A percentile compares a stretch with the other conserved stretches of the same genome.
Conservation (phyloP, 2,888 invertebrate species). For the Mythimna lalbum region DNA sequence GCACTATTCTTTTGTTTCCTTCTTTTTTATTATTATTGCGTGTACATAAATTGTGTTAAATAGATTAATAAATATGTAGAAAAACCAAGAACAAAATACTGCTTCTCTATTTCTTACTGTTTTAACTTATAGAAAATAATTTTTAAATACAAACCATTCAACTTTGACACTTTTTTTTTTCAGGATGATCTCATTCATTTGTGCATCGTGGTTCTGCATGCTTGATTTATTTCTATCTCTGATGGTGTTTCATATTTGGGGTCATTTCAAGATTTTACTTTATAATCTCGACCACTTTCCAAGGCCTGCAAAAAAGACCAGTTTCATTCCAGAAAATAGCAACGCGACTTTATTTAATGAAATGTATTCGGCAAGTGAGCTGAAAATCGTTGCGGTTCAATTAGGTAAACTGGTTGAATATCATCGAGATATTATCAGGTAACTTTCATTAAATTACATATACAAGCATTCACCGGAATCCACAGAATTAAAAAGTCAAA, state of each 20-base stretch:
- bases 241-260: conserved; percentile 63
- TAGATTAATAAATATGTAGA: no score
- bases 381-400: conserved; percentile 13
- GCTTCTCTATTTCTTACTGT: no score
- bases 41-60: no score
- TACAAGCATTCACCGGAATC: background rate
- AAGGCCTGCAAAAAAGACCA: conserved; percentile 26
- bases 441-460: conserved; percentile 29
- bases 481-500: no score
- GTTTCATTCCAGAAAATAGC: background rate
- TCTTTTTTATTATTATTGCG: no score
- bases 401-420: conserved; percentile 49
- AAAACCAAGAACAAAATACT: no score
- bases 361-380: conserved; percentile 48
- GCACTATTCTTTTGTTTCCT: no score
- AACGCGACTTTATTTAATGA: background rate
- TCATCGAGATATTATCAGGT: conserved; percentile 55
- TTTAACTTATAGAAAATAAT: no score
- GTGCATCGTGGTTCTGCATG: conserved; percentile 43
- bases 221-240: conserved; percentile 57
- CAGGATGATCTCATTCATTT: conserved; percentile 42
- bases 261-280: conserved; percentile 63
- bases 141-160: background rate
- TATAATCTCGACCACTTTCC: conserved; percentile 56
- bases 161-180: conserved; percentile 4